Evolutionary conservation across 2,888 invertebrate genomes (phyloP).

Genomic region (Papilio demoleus): DNA sequence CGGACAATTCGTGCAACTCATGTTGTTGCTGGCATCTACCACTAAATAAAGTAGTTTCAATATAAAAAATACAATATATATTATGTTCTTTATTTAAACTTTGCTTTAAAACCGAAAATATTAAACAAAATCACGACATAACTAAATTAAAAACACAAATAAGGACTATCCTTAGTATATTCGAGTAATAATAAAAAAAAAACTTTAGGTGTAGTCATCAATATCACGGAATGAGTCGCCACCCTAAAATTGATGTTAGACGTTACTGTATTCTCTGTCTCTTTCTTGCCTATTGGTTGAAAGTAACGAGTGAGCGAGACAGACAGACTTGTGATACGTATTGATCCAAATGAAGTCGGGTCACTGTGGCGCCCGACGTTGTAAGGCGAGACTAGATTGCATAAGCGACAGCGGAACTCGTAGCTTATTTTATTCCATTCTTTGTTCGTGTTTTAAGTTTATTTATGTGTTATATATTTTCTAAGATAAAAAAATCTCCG

Average conservation of each 20-base stretch:
- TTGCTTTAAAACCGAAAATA: too few species aligned
- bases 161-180: neutral
- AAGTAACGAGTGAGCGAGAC: constrained; percentile 14
- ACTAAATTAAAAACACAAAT: neutral
- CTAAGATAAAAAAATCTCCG: too few species aligned
- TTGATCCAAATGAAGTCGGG: constrained; percentile 33
- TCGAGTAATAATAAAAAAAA: constrained; percentile 3
- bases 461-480: too few species aligned
- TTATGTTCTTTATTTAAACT: too few species aligned
- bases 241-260: constrained; percentile 28
- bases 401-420: constrained; percentile 10
- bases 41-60: too few species aligned
- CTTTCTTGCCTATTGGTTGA: neutral
- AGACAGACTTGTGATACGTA: constrained; percentile 28
- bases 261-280: constrained; percentile 9
- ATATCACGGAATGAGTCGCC: constrained; percentile 21
- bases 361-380: constrained; percentile 36
- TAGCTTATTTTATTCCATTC: too few species aligned
- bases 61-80: too few species aligned
- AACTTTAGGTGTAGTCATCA: constrained; percentile 8
- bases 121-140: neutral
- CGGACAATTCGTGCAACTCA: too few species aligned
- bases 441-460: too few species aligned
- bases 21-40: too few species aligned
- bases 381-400: neutral